Conservation (phyloP, 2,113 vertebrate species). For the Heloderma charlesbogerti region DNA sequence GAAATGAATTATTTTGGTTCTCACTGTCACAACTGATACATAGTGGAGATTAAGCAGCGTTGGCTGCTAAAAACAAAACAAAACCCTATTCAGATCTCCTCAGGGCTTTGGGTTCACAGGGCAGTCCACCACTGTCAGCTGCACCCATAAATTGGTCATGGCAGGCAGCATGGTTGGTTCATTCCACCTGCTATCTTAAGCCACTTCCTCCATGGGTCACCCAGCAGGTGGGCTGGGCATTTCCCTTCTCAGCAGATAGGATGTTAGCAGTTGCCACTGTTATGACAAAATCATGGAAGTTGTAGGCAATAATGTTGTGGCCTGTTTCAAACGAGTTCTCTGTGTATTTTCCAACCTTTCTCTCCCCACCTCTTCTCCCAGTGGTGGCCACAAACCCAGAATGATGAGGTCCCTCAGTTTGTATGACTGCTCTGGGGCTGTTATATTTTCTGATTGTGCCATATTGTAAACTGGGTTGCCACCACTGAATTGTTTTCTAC, state of each 20-base stretch:
- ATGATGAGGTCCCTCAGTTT: not conserved
- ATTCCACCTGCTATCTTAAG: not conserved
- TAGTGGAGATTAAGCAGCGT: too few species aligned
- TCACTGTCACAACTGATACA: too few species aligned
- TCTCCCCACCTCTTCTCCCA: not conserved
- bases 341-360: not conserved
- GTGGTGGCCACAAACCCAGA: not conserved
- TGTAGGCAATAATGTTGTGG: not conserved
- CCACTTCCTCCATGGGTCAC: not conserved
- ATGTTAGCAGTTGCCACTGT: not conserved
- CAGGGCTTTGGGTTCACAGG: not conserved
- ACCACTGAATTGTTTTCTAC: not conserved
- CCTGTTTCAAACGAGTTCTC: not conserved
- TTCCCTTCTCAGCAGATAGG: not conserved
- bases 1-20: too few species aligned
- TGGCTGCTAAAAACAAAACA: too few species aligned
- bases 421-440: not conserved
- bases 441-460: not conserved
- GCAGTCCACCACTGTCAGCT: not conserved
- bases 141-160: too few species aligned
- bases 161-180: too few species aligned
- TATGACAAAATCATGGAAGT: not conserved
- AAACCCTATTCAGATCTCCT: too few species aligned
- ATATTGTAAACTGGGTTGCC: not conserved
- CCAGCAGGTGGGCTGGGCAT: not conserved